Base-by-base conservation (phyloP, 1,140 invertebrate genomes). In the Ganaspis sp. region DNA sequence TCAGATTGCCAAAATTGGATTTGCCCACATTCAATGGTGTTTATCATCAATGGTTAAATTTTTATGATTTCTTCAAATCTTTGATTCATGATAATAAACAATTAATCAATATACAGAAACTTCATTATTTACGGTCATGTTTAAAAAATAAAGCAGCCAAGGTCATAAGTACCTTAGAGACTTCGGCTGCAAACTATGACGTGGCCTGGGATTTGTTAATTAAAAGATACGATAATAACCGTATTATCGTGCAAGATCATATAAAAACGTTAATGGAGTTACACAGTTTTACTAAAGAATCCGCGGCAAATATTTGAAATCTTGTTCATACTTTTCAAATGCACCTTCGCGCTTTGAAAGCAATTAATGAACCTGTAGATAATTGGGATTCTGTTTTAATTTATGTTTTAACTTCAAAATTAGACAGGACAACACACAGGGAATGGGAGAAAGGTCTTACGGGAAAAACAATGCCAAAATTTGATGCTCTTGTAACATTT, bases 91-190 rank as follows among this genome's bases (percentile, higher is more conserved):
- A 73, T 2, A 70, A 77, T 26, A n/a, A 12, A 21, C 49, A 12
- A 12, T 26, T 54, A 0, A 9, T n/a, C 15, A 8, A 49, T 17
- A 70, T 74, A 38, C 81, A 87, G 76, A 85, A 83, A 42, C 85
- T 85, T 71, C 82, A 87, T 72, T 87, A 88, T 76, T 75, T 88
- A 34, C 70, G 84, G 12, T 80, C 85, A 9, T 81, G 81, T 70
- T 72, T 89, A 34, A 74, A 82, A 49, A 77, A 49, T n/a, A 70
- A 74, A 3, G 77, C 73, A n/a, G 54, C 58, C 5, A 70, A 74
- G 11, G 49, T 83, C 0, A 82, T 87, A 12, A 49, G 80, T 0
- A 79, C 84, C 3, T 40, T 87, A 21, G 81, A 82, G 38, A 79
- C 82, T 29, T 78, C 83, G 0, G 75, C 81, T 9, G 34, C 53